Conservation (phyloP, 2,113 vertebrate genomes). For the Takifugu flavidus region DNA sequence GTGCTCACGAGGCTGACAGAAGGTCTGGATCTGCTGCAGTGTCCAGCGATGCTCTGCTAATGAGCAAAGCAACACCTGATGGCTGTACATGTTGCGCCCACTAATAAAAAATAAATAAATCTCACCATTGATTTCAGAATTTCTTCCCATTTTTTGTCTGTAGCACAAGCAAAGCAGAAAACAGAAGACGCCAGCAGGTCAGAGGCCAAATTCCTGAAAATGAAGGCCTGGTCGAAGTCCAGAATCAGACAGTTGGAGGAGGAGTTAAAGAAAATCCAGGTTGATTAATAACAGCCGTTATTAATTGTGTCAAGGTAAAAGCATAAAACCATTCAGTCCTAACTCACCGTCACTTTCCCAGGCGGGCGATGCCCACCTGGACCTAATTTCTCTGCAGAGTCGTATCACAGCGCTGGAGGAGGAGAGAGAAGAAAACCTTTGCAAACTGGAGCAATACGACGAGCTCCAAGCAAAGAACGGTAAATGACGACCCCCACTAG, state of each 20-base stretch:
- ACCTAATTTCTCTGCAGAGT: constrained; percentile 67
- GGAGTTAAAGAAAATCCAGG: constrained; percentile 81
- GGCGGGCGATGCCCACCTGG: constrained; percentile 70
- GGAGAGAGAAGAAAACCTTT: constrained; percentile 78
- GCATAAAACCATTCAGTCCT: too few species aligned
- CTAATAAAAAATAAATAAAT: too few species aligned
- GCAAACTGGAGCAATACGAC: constrained; percentile 76
- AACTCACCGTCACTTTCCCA: constrained; percentile 25
- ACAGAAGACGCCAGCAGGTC: constrained; percentile 83
- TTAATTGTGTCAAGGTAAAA: too few species aligned
- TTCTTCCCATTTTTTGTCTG: not conserved
- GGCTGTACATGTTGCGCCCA: too few species aligned
- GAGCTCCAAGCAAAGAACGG: constrained; percentile 81
- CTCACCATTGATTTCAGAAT: not conserved
- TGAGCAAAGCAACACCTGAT: too few species aligned
- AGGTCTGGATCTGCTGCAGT: too few species aligned
- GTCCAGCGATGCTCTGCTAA: too few species aligned
- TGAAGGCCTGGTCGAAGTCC: constrained; percentile 89
- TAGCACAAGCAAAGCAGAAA: constrained; percentile 82
- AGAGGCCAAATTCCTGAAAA: constrained; percentile 87
- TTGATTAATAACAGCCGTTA: constrained; percentile 6
- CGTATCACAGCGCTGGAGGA: constrained; percentile 77
- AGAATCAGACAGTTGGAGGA: constrained; percentile 85
- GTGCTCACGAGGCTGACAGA: too few species aligned
- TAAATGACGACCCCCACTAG: constrained; percentile 32